Base-by-base conservation (phyloP, 2,113 vertebrate species). In the Amia ocellicauda region DNA sequence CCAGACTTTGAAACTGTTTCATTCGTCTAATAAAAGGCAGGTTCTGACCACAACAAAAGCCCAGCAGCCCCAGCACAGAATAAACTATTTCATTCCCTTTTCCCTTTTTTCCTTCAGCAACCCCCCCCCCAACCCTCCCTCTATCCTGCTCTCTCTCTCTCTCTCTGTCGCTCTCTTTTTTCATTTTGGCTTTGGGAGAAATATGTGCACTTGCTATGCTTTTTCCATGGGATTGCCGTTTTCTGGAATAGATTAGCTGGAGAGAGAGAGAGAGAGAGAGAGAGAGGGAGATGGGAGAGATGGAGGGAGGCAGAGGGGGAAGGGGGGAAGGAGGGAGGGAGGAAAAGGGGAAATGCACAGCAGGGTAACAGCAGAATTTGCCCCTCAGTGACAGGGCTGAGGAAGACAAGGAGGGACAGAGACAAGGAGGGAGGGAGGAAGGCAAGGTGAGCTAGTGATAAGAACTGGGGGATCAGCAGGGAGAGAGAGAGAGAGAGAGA, bases 11-110 rank as follows among this genome's bases (percentile, higher is more conserved):
- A 89, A 90, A 85, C 82, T 79, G 85, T 83, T 86, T 87, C 83
- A 85, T 80, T 72, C 85, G 82, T 78, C 85, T 90, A 90, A 90
- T 90, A 90, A 88, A 90, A 89, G 82, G 86, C 88, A 90, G 87
- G 87, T 88, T 83, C 85, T 82, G 77, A 86, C 88, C 87, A 88
- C 87, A 89, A 90, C 85, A 90, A 88, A 88, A 84, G 83, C 75
- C 80, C 76, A n/a, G n/a, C 79, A 80, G 85, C 80, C 74, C 85
- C 85, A 79, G 80, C 79, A 86, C 87, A 86, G 81, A 86, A 88
- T 90, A 90, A 89, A 89, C 87, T 83, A 80, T 90, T 85, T 88
- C n/a, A 86, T 86, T 85, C 81, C 80, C 11, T 68, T 68, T 74
- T 78, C 57, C 54, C 60, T 29, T 55, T 58, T 61, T 55, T 64